phyloP scores from a whole-genome alignment of 2,113 vertebrate species.

The Phoxinus phoxinus region DNA sequence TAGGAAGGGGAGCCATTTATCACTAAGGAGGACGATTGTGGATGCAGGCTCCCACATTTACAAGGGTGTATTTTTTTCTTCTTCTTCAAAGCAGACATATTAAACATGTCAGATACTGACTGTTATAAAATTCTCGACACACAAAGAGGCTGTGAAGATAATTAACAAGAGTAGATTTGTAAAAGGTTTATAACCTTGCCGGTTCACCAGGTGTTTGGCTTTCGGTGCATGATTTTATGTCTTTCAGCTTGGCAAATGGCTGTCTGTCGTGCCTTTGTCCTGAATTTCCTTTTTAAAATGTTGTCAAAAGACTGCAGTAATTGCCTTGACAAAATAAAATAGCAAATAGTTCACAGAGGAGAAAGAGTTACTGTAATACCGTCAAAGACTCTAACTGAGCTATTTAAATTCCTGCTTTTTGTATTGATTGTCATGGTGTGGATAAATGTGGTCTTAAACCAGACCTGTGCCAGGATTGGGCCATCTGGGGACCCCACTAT shows the following conservation, averaged over 20 bases:
- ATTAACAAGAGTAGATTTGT: conserved; percentile 29
- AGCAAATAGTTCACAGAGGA: neutral
- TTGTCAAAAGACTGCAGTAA: neutral
- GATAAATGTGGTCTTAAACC: neutral
- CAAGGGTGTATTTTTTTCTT: conserved; percentile 16
- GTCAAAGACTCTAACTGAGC: neutral
- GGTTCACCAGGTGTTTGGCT: conserved; percentile 1
- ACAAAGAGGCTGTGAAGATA: conserved; percentile 3
- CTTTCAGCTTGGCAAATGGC: neutral
- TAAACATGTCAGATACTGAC: conserved; percentile 30
- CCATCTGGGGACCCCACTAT: neutral
- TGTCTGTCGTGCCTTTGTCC: neutral
- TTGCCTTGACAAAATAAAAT: conserved; percentile 2
- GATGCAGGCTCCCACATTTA: neutral
- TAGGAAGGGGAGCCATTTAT: conserved; percentile 3
- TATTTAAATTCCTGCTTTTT: neutral
- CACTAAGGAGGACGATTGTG: neutral
- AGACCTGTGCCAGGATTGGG: neutral
- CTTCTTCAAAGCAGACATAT: neutral
- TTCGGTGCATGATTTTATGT: neutral
- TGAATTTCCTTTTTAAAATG: neutral
- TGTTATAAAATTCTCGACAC: neutral
- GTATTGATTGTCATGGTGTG: neutral
- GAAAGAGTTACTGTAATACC: neutral
- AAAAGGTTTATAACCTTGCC: conserved; percentile 23